A percentile compares a stretch with the other conserved stretches of the same genome.
These are phyloP conservation scores for Hydrolagus colliei DNA, from an alignment of 2,797 vertebrate genomes.

Conservation along the genomic window DNA sequence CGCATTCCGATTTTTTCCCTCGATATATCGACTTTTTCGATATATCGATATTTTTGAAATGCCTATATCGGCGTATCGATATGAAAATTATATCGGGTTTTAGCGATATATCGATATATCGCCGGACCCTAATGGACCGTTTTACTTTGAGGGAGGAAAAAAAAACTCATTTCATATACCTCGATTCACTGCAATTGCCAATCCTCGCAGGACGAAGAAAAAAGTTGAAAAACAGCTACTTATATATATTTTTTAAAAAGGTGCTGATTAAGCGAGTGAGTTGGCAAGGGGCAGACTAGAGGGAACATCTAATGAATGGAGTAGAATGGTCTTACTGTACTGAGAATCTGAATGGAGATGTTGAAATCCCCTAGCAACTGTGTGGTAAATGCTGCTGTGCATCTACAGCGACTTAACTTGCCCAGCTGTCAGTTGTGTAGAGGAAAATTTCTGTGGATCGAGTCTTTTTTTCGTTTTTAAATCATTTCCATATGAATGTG, in stretches of 20 bases:
- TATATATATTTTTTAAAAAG: neutral
- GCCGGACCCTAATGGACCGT: too few species aligned
- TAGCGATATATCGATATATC: too few species aligned
- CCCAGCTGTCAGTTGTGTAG: neutral
- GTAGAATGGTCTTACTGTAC: neutral
- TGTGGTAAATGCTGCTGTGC: neutral
- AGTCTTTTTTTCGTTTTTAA: neutral
- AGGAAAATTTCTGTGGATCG: neutral
- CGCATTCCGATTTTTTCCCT: too few species aligned
- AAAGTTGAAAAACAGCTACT: neutral
- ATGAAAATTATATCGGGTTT: too few species aligned
- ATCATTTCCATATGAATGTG: neutral
- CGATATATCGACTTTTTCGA: too few species aligned
- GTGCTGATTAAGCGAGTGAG: neutral
- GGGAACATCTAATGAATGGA: neutral
- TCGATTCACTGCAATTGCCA: neutral
- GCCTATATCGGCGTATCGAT: too few species aligned
- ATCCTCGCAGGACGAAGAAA: neutral
- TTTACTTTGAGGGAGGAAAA: too few species aligned
- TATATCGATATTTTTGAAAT: too few species aligned
- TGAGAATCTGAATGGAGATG: neutral
- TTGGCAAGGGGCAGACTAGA: neutral
- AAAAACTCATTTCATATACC: too few species aligned
- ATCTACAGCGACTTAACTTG: neutral
- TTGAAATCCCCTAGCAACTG: neutral